phyloP scores from a whole-genome alignment of 2,797 vertebrate species.

The Sebastiscus albofasciatus region DNA sequence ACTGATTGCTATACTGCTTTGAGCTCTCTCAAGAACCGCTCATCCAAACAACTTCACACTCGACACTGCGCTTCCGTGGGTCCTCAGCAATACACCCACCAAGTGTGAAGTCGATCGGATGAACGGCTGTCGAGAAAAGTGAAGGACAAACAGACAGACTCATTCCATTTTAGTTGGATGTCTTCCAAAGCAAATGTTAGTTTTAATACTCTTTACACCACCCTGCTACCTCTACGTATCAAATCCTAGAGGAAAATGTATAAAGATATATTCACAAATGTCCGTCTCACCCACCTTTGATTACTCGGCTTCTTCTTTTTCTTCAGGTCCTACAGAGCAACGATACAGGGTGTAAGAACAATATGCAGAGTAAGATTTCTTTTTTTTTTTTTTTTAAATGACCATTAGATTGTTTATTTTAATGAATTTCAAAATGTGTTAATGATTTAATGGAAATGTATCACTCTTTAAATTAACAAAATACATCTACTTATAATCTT shows the following conservation, averaged over 20 bases:
- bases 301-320: slow-evolving; percentile 84
- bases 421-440: background rate
- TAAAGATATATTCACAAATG: background rate
- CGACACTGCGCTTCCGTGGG: no score
- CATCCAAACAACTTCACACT: no score
- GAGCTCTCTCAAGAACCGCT: no score
- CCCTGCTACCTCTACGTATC: background rate
- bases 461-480: background rate
- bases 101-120: no score
- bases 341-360: background rate
- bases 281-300: slow-evolving; percentile 78
- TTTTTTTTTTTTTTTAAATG: background rate
- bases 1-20: no score
- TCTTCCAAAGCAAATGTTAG: background rate
- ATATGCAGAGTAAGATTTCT: background rate
- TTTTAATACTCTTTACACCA: background rate
- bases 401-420: background rate
- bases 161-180: background rate
- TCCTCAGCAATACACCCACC: no score
- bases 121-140: rapidly evolving
- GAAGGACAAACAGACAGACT: background rate
- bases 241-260: background rate
- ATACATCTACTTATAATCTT: background rate
- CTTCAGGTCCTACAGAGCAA: slow-evolving; percentile 74
- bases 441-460: background rate